These are phyloP conservation scores for Drosophila borborema DNA, from an alignment of 2,888 invertebrate genomes.

Conservation along the genomic window DNA sequence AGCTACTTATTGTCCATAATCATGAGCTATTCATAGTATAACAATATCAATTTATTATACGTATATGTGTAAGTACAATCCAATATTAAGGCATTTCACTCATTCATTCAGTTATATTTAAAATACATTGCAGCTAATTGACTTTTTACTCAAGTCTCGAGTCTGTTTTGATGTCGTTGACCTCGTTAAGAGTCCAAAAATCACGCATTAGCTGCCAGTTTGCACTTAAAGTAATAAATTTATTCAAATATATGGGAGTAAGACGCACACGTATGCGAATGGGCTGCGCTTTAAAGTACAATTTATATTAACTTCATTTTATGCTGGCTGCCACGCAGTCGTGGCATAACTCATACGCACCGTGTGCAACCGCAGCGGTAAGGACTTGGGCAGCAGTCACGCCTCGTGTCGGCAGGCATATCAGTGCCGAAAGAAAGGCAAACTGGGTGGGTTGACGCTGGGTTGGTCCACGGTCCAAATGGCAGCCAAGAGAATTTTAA, in stretches of 20 bases:
- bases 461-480: conserved; percentile 56
- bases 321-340: conserved; percentile 62
- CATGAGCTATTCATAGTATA: too few relatives aligned
- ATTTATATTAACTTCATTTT: conserved; percentile 79
- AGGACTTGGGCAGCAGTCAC: conserved; percentile 39
- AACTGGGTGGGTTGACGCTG: neutral
- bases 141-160: neutral
- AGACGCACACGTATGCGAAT: conserved; percentile 53
- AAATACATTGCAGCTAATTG: conserved; percentile 1
- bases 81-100: too few relatives aligned
- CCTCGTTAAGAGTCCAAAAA: conserved; percentile 60
- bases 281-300: conserved; percentile 62
- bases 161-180: conserved; percentile 7
- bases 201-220: conserved; percentile 77
- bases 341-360: conserved; percentile 76
- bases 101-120: too few relatives aligned
- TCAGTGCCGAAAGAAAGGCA: conserved; percentile 65
- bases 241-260: conserved; percentile 70
- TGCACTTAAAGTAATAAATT: conserved; percentile 80
- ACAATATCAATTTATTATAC: too few relatives aligned
- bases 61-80: too few relatives aligned
- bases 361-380: conserved; percentile 66
- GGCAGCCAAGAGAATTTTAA: conserved; percentile 80
- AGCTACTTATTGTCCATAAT: too few relatives aligned
- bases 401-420: conserved; percentile 63